A percentile compares a stretch with the other conserved stretches of the same genome.
Evolutionary conservation across 1,140 invertebrate genomes (phyloP).

Genomic region (Drosophila busckii): DNA sequence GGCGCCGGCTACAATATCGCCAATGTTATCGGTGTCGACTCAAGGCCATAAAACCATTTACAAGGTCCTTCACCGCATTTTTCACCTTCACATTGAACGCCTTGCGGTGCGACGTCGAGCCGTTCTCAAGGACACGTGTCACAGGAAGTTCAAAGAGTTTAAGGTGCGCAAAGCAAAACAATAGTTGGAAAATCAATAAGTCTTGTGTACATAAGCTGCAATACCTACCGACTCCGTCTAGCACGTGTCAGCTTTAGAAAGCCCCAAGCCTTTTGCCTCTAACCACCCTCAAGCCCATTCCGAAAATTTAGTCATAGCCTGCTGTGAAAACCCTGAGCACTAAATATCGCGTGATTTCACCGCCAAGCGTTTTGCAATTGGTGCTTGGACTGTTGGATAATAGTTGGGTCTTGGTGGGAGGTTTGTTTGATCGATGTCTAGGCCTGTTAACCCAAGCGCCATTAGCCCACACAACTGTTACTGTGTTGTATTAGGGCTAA

Average conservation of each 20-base stretch:
- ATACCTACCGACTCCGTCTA: constrained; percentile 9
- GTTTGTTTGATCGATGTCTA: constrained; percentile 67
- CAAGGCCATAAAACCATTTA: constrained; percentile 3
- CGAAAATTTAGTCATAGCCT: constrained; percentile 30
- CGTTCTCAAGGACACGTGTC: constrained; percentile 55
- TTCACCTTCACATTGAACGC: constrained; percentile 63
- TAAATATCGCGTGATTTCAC: constrained; percentile 60
- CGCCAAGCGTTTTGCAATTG: constrained; percentile 55
- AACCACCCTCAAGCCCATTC: background rate
- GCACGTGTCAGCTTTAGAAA: constrained; percentile 49
- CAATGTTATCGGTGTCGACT: constrained; percentile 10
- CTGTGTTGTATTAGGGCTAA: constrained; percentile 11
- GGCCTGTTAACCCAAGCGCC: background rate
- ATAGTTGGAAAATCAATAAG: constrained; percentile 59
- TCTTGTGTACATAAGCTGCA: constrained; percentile 47
- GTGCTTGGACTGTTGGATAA: constrained; percentile 1
- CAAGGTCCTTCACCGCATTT: constrained; percentile 40
- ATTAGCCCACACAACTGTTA: constrained; percentile 39
- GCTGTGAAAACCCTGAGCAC: constrained; percentile 28
- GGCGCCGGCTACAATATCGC: too few relatives aligned
- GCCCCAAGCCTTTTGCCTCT: constrained; percentile 2
- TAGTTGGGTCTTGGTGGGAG: background rate
- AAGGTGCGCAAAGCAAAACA: constrained; percentile 19
- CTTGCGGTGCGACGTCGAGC: constrained; percentile 15
- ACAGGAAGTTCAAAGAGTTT: constrained; percentile 72